Base-by-base conservation (phyloP, 2,888 invertebrate species). In the Sphecodes monilicornis region DNA sequence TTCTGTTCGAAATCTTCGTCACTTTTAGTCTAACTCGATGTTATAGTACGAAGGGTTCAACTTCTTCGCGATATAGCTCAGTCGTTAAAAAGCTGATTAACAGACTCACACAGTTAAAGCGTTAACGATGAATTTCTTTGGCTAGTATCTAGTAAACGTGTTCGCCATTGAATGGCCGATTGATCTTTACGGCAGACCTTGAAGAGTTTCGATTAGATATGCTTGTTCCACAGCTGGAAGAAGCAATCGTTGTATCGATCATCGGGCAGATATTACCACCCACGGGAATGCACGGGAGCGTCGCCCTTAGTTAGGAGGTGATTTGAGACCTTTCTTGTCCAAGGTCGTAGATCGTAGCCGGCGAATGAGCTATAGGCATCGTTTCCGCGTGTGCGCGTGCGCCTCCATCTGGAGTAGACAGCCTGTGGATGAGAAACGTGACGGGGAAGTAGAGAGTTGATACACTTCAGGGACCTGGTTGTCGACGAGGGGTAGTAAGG, bases 311-410 rank as follows among this genome's bases (percentile, higher is more conserved):
- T 85, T 78, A 85, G 72, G 78, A 69, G 78, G 72, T 70, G 82
- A 74, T 90, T 87, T 76, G 78, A 80, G 74, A 79, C 80, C 84
- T 90, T 89, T 89, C 89, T 85, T 91, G 90, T 90, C 92, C 91
- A 92, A 92, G 92, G 93, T 92, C 92, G 92, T 90, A 90, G 92
- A 90, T 91, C 92, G 91, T 88, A 89, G 88, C 80, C 60, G 29
- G n/a, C 82, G 70, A n/a, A 78, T 73, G 43, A 71, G 78, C 39
- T 80, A 83, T 78, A 78, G 70, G 46, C 71, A 39, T 72, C 32
- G 57, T 78, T 54, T 64, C 64, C 68, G 29, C 68, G 75, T 46
- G 26, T 41, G 46, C 50, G 57, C 68, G 57, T n/a, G 32, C 70
- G 66, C 82, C 80, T 77, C 80, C 86, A 84, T 84, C 86, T 86